Conservation (phyloP, 2,113 vertebrate species). For the Gyps fulvus region DNA sequence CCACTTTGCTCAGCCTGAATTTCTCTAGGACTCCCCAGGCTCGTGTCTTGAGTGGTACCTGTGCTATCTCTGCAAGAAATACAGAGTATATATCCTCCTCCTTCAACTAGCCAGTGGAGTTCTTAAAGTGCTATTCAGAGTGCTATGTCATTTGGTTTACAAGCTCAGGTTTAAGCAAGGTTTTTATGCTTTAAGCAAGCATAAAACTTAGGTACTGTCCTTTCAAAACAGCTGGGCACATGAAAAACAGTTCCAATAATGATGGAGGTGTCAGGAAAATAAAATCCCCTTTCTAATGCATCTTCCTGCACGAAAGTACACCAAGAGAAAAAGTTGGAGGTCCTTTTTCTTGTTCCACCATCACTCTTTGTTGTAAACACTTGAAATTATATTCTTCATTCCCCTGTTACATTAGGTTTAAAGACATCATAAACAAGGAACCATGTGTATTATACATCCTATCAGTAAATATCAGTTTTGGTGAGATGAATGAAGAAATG, state of each 20-base stretch:
- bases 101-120: neutral
- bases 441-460: neutral
- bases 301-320: neutral
- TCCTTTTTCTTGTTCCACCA: neutral
- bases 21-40: neutral
- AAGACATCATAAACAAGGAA: neutral
- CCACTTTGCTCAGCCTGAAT: neutral
- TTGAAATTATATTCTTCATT: neutral
- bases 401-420: neutral
- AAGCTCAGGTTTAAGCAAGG: neutral
- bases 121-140: neutral
- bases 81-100: neutral
- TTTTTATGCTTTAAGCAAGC: neutral
- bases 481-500: neutral
- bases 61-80: neutral
- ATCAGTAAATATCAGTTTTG: neutral
- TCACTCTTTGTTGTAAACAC: neutral
- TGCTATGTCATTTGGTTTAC: neutral
- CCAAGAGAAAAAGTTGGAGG: neutral
- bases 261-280: neutral
- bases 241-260: neutral
- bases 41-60: neutral
- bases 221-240: neutral
- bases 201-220: neutral
- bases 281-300: neutral